These are phyloP conservation scores for Chrysocyon brachyurus DNA, from an alignment of 2,797 vertebrate species.

Conservation along the genomic window DNA sequence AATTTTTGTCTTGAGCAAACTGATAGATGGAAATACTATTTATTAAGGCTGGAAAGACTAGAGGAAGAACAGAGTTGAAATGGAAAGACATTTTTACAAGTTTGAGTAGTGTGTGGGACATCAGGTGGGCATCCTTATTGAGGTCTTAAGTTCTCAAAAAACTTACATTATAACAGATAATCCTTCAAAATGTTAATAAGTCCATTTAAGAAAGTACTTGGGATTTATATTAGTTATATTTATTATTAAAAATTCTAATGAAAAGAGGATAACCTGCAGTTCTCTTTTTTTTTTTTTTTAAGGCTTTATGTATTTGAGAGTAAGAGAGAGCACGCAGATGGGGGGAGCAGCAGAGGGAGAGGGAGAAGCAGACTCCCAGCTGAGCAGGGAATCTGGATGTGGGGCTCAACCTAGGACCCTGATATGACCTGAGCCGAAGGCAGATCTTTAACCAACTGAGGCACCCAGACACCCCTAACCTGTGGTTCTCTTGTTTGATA, in stretches of 20 bases:
- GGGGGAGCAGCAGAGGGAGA: too few relatives aligned
- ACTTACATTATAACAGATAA: background rate
- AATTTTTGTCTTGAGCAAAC: background rate
- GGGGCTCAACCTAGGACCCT: too few relatives aligned
- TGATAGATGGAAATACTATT: background rate
- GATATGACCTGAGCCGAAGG: too few relatives aligned
- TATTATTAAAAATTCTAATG: background rate
- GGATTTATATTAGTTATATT: background rate
- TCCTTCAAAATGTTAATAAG: background rate
- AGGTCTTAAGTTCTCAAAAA: constrained; percentile 17
- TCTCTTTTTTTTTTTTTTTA: background rate
- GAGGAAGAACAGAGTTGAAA: constrained; percentile 1
- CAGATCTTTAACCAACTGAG: too few relatives aligned
- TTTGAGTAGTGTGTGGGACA: background rate
- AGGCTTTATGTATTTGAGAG: too few relatives aligned
- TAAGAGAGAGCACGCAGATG: too few relatives aligned
- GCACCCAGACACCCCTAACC: background rate
- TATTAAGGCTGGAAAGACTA: background rate
- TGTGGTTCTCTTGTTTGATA: background rate
- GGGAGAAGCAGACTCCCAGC: too few relatives aligned
- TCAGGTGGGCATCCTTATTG: background rate
- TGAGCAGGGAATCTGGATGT: too few relatives aligned
- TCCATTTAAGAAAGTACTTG: constrained; percentile 18
- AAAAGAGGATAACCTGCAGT: background rate
- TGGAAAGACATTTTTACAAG: background rate